Evolutionary conservation across 1,140 invertebrate species (phyloP).

Genomic region (Caenorhabditis inopinata): DNA sequence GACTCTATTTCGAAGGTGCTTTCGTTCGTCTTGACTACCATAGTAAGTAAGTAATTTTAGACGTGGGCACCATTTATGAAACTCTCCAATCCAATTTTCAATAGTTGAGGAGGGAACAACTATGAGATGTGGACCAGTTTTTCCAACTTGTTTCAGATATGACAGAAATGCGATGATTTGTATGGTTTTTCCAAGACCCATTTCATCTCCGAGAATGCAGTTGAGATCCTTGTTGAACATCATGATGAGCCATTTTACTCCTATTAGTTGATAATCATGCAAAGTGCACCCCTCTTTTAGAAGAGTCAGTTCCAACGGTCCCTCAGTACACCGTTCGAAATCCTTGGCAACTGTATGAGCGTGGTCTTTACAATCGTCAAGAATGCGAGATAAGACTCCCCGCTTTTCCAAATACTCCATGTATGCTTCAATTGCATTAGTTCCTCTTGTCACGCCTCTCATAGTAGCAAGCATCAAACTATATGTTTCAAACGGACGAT

Average conservation of each 20-base stretch:
- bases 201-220: slow-evolving; percentile 88
- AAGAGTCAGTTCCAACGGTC: not conserved
- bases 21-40: slow-evolving; percentile 53
- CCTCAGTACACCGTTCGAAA: slow-evolving; percentile 34
- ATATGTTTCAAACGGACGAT: slow-evolving; percentile 49
- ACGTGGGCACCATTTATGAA: slow-evolving; percentile 57
- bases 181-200: slow-evolving; percentile 70
- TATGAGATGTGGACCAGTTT: slow-evolving; percentile 56
- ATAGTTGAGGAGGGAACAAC: slow-evolving; percentile 62
- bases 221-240: slow-evolving; percentile 85
- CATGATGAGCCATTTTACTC: slow-evolving; percentile 87
- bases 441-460: slow-evolving; percentile 1
- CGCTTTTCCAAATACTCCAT: slow-evolving; percentile 48
- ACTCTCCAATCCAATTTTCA: slow-evolving; percentile 62
- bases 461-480: slow-evolving; percentile 36
- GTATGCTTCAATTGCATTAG: slow-evolving; percentile 25
- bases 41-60: slow-evolving; percentile 52
- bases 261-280: slow-evolving; percentile 86
- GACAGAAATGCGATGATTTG: slow-evolving; percentile 59
- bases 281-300: slow-evolving; percentile 65
- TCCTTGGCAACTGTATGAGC: slow-evolving; percentile 50
- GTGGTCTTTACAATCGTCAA: slow-evolving; percentile 55
- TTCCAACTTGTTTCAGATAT: slow-evolving; percentile 51
- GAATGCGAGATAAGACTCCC: slow-evolving; percentile 53
- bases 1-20: slow-evolving; percentile 45